Evolutionary conservation across 2,888 invertebrate species (phyloP).

Genomic region (Coelopa pilipes): DNA sequence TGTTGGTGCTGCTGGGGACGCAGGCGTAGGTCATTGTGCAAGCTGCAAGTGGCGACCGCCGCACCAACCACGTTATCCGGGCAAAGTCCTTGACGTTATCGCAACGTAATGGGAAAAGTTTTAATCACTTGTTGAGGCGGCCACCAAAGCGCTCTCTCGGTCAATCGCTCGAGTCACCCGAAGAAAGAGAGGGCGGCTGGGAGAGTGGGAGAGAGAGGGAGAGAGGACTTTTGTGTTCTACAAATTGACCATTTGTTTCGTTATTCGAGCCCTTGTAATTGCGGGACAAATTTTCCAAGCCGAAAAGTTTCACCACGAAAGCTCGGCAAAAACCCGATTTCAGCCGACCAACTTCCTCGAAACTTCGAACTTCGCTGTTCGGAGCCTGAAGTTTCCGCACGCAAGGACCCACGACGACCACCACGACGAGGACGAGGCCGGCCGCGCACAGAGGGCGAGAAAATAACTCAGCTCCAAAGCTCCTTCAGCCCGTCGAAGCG

Average conservation of each 20-base stretch:
- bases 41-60: background rate
- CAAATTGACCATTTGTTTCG: conserved; percentile 3
- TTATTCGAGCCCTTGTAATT: background rate
- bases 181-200: too few relatives aligned
- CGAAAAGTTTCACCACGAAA: too few relatives aligned
- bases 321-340: too few relatives aligned
- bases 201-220: background rate
- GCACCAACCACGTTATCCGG: background rate
- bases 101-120: conserved; percentile 32
- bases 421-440: too few relatives aligned
- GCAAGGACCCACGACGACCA: too few relatives aligned
- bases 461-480: too few relatives aligned
- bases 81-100: conserved; percentile 19
- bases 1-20: background rate
- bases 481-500: too few relatives aligned
- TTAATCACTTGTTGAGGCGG: conserved; percentile 36
- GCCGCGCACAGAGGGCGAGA: too few relatives aligned
- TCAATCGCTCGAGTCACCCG: conserved; percentile 12
- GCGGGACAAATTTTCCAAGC: background rate
- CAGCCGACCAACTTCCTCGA: too few relatives aligned
- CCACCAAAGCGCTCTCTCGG: conserved; percentile 14
- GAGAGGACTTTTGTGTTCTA: conserved; percentile 2
- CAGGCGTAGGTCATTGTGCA: background rate
- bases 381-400: too few relatives aligned
- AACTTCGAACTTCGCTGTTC: too few relatives aligned